These are phyloP conservation scores for Chymomyza costata DNA, from an alignment of 1,140 invertebrate genomes.

Conservation along the genomic window DNA sequence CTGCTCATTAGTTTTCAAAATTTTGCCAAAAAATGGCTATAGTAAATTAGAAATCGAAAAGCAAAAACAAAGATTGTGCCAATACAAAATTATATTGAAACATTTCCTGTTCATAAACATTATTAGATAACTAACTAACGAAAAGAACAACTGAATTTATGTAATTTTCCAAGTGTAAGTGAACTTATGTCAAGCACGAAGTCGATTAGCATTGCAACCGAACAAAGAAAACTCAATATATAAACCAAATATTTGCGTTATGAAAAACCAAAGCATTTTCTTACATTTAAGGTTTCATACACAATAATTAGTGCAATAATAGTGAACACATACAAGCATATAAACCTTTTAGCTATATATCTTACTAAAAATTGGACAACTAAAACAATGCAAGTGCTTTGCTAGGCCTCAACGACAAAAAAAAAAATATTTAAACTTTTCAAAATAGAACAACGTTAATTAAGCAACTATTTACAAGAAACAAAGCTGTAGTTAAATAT, in stretches of 20 bases:
- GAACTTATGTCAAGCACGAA: slow-evolving; percentile 52
- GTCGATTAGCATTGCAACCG: slow-evolving; percentile 64
- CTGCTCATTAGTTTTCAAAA: slow-evolving; percentile 53
- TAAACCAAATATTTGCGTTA: slow-evolving; percentile 57
- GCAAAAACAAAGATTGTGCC: slow-evolving; percentile 28
- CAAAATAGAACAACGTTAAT: slow-evolving; percentile 47
- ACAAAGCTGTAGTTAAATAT: slow-evolving; percentile 63
- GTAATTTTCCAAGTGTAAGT: slow-evolving; percentile 31
- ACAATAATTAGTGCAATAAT: slow-evolving; percentile 70
- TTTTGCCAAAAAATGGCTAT: slow-evolving; percentile 61
- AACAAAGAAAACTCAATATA: slow-evolving; percentile 42
- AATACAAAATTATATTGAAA: slow-evolving; percentile 32
- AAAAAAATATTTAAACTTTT: slow-evolving; percentile 33
- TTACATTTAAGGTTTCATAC: slow-evolving; percentile 70
- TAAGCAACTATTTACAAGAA: slow-evolving; percentile 68
- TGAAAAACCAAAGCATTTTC: slow-evolving; percentile 67
- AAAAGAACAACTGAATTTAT: slow-evolving; percentile 61
- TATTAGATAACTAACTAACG: slow-evolving; percentile 38
- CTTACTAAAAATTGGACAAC: slow-evolving; percentile 39
- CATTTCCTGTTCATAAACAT: slow-evolving; percentile 26
- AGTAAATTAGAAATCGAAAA: no score
- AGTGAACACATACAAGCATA: slow-evolving; percentile 45
- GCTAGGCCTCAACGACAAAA: slow-evolving; percentile 18
- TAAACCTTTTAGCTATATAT: slow-evolving; percentile 46
- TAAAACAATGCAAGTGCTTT: slow-evolving; percentile 24